Conservation (phyloP, 2,888 invertebrate genomes). For the Osmoderma eremita region DNA sequence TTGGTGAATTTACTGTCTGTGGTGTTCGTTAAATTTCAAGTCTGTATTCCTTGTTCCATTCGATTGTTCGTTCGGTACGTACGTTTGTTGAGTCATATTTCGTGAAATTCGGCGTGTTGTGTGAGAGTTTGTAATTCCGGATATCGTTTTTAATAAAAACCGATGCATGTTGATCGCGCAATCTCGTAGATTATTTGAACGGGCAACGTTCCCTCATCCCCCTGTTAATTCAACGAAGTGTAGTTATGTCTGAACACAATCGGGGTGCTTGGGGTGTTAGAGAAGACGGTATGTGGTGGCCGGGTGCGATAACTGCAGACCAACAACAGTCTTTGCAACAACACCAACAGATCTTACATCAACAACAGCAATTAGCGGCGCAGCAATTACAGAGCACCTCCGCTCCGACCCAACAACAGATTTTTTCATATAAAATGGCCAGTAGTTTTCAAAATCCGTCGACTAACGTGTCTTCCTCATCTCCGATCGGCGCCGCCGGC, state of each 20-base stretch:
- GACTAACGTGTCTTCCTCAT: constrained; percentile 71
- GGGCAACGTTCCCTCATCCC: constrained; percentile 41
- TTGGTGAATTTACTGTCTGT: constrained; percentile 36
- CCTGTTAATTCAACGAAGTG: constrained; percentile 40
- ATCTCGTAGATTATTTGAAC: constrained; percentile 40
- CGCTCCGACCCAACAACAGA: constrained; percentile 73
- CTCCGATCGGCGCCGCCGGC: constrained; percentile 68
- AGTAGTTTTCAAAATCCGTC: constrained; percentile 81
- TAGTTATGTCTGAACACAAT: constrained; percentile 71
- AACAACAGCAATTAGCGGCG: constrained; percentile 64
- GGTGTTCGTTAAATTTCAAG: constrained; percentile 35
- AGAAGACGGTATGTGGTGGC: constrained; percentile 73
- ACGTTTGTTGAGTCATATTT: constrained; percentile 14
- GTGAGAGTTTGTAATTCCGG: constrained; percentile 31
- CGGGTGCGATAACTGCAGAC: constrained; percentile 66
- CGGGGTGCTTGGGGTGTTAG: constrained; percentile 72
- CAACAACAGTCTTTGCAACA: constrained; percentile 63
- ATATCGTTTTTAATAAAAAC: constrained; percentile 40
- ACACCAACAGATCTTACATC: constrained; percentile 60
- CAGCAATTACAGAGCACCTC: constrained; percentile 66
- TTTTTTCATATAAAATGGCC: constrained; percentile 88
- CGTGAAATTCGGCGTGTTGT: constrained; percentile 28
- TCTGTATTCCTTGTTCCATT: constrained; percentile 24
- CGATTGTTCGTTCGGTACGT: constrained; percentile 17
- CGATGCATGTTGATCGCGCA: constrained; percentile 44